Evolutionary conservation across 37 sponge, comb jelly and placozoan genomes (phyloP).

Genomic region (Spongilla lacustris): DNA sequence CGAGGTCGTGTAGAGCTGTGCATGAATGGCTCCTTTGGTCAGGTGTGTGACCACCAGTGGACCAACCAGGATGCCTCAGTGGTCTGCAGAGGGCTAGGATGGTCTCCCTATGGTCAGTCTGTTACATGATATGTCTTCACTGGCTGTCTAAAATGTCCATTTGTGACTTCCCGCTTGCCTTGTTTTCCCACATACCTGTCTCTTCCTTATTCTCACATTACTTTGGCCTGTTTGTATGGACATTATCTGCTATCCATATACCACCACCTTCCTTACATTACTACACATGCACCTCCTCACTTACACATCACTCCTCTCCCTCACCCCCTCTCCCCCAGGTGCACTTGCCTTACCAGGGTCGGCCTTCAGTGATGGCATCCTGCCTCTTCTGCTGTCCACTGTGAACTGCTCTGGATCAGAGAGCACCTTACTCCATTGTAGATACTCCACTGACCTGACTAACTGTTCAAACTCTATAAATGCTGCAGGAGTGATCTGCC

Average conservation of each 20-base stretch:
- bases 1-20: constrained; percentile 32
- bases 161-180: not conserved
- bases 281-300: not conserved
- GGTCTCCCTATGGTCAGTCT: not conserved
- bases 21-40: not conserved
- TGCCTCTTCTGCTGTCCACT: constrained; percentile 9
- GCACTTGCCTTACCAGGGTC: not conserved
- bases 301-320: not conserved
- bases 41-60: not conserved
- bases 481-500: constrained; percentile 33
- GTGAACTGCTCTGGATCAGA: constrained; percentile 44
- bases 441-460: not conserved
- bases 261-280: not conserved
- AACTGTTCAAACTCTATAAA: not conserved
- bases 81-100: not conserved
- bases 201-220: too few species aligned
- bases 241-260: too few species aligned
- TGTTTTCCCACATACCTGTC: not conserved
- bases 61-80: not conserved
- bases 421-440: constrained; percentile 14
- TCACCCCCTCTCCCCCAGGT: not conserved
- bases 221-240: too few species aligned
- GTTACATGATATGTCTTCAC: too few species aligned
- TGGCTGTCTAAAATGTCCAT: too few species aligned
- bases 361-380: constrained; percentile 10